phyloP scores from a whole-genome alignment of 1,140 invertebrate genomes.

The Atta colombica region DNA sequence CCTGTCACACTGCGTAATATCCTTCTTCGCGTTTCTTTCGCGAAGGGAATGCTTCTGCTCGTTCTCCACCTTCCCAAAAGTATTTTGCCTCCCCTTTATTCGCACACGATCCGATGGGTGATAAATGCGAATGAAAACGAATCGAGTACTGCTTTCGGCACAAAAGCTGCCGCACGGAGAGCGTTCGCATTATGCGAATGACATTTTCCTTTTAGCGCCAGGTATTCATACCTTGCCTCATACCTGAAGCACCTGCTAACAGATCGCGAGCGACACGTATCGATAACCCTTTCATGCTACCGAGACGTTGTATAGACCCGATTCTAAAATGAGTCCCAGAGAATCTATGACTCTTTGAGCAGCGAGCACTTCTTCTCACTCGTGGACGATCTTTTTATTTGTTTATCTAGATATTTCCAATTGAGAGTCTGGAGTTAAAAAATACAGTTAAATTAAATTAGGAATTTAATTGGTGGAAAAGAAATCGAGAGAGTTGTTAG shows the following conservation, averaged over 20 bases:
- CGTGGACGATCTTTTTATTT: not conserved
- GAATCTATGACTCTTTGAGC: not conserved
- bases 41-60: slow-evolving; percentile 40
- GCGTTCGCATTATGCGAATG: slow-evolving; percentile 49
- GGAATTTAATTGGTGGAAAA: not conserved
- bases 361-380: too few species aligned
- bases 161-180: slow-evolving; percentile 39
- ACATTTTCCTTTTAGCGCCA: slow-evolving; percentile 59
- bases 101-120: slow-evolving; percentile 42
- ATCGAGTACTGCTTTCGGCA: slow-evolving; percentile 55
- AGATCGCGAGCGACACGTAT: slow-evolving; percentile 27
- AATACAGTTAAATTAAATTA: not conserved
- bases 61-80: slow-evolving; percentile 25
- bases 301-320: not conserved
- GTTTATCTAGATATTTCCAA: not conserved
- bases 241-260: slow-evolving; percentile 21
- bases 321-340: not conserved
- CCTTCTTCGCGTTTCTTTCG: slow-evolving; percentile 36
- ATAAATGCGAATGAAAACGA: slow-evolving; percentile 63
- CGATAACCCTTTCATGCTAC: slow-evolving; percentile 28
- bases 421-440: not conserved
- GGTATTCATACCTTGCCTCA: not conserved
- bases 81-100: slow-evolving; percentile 47
- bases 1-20: not conserved
- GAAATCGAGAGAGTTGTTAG: not conserved